phyloP scores from a whole-genome alignment of 2,113 vertebrate species.

The Ibidorhyncha struthersii region DNA sequence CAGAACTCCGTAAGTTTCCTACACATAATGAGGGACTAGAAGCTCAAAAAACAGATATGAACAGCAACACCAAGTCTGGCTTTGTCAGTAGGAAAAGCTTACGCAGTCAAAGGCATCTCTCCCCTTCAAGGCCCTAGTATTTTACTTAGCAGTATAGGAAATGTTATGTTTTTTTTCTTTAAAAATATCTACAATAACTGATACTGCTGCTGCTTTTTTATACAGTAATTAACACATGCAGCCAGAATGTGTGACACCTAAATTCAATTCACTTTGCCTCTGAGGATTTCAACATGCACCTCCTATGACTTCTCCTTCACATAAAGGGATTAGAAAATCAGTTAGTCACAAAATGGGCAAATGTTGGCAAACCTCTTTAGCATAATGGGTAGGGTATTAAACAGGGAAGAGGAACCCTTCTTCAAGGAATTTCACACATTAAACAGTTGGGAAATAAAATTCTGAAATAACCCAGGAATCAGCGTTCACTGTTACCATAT shows the following conservation, averaged over 20 bases:
- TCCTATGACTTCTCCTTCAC: neutral
- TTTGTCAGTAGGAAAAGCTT: neutral
- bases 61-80: neutral
- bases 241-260: neutral
- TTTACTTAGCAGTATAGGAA: neutral
- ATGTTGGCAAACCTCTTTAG: neutral
- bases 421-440: neutral
- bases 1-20: neutral
- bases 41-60: neutral
- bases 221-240: neutral
- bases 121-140: neutral
- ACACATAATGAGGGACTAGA: neutral
- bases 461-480: neutral
- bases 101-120: neutral
- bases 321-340: neutral
- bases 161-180: neutral
- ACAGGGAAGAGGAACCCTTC: neutral
- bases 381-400: neutral
- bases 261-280: neutral
- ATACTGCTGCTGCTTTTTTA: neutral
- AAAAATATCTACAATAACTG: neutral
- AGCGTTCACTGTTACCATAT: neutral
- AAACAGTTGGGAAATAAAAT: neutral
- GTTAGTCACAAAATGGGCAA: neutral
- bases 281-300: neutral